These are phyloP conservation scores for Pao palembangensis DNA, from an alignment of 2,113 vertebrate species.

Conservation along the genomic window DNA sequence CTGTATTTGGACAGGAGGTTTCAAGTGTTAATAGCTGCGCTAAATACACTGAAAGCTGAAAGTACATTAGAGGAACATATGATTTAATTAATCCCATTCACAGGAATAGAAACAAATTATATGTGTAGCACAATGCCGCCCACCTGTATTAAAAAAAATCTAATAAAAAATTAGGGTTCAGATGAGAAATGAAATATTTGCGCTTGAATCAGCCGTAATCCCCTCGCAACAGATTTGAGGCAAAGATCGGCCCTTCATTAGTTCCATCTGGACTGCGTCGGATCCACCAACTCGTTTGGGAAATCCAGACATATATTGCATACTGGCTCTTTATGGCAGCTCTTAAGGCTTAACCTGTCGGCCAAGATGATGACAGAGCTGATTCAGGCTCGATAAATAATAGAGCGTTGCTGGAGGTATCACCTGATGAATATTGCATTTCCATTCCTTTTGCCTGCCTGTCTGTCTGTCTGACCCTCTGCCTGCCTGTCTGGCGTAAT, in stretches of 20 bases:
- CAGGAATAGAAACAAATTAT: slow-evolving; percentile 54
- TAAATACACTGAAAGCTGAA: slow-evolving; percentile 37
- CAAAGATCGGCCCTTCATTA: slow-evolving; percentile 56
- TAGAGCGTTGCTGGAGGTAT: slow-evolving; percentile 63
- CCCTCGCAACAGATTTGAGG: slow-evolving; percentile 36
- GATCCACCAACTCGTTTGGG: slow-evolving; percentile 56
- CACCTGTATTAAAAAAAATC: slow-evolving; percentile 25
- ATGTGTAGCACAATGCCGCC: slow-evolving; percentile 6
- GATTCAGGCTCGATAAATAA: slow-evolving; percentile 70
- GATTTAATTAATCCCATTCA: slow-evolving; percentile 56
- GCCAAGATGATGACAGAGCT: slow-evolving; percentile 61
- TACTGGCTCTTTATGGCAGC: slow-evolving; percentile 41
- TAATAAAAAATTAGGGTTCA: slow-evolving; percentile 6
- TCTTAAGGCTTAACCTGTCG: slow-evolving; percentile 58
- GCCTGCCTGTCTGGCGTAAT: slow-evolving; percentile 23
- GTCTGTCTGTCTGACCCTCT: slow-evolving; percentile 20
- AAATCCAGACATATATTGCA: slow-evolving; percentile 50
- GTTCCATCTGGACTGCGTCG: slow-evolving; percentile 28
- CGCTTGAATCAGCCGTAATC: slow-evolving; percentile 32
- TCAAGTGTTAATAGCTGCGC: slow-evolving; percentile 54
- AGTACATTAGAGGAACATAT: slow-evolving; percentile 45
- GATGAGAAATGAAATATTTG: slow-evolving; percentile 46
- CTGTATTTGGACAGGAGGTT: slow-evolving; percentile 67
- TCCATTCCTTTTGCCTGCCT: slow-evolving; percentile 28
- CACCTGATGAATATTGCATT: slow-evolving; percentile 67